These are phyloP conservation scores for Heterochromis multidens DNA, from an alignment of 2,113 vertebrate genomes.

Conservation along the genomic window DNA sequence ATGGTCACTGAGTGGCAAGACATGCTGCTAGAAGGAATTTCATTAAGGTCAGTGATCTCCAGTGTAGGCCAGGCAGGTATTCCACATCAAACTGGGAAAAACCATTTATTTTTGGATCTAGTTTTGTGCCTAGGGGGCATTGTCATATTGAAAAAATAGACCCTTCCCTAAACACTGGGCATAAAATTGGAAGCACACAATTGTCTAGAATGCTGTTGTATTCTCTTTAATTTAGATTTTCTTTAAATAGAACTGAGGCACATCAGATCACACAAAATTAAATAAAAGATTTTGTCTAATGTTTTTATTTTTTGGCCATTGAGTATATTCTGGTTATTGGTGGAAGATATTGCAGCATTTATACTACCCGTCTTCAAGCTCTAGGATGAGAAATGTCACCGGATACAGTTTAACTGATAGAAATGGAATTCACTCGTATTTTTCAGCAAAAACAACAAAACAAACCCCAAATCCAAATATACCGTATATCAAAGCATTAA, in stretches of 20 bases:
- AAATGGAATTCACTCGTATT: neutral
- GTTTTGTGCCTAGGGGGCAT: neutral
- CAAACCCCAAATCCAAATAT: no score
- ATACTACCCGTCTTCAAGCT: neutral
- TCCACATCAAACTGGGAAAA: neutral
- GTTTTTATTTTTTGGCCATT: neutral
- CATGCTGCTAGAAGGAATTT: neutral
- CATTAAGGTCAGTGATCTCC: neutral
- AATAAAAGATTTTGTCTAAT: neutral
- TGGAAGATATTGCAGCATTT: neutral
- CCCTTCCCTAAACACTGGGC: neutral
- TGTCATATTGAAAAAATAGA: neutral
- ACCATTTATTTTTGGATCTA: neutral
- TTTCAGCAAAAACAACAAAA: neutral
- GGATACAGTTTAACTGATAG: neutral
- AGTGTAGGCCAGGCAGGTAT: neutral
- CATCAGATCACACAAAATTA: neutral
- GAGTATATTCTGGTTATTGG: rapidly evolving
- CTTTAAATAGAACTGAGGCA: neutral
- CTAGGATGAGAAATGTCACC: neutral
- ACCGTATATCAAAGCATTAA: neutral
- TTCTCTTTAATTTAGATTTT: neutral
- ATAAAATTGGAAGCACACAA: neutral
- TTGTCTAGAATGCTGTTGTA: neutral
- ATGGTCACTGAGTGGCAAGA: neutral